These are phyloP conservation scores for Psammodynastes pulverulentus DNA, from an alignment of 2,113 vertebrate species.

Conservation along the genomic window DNA sequence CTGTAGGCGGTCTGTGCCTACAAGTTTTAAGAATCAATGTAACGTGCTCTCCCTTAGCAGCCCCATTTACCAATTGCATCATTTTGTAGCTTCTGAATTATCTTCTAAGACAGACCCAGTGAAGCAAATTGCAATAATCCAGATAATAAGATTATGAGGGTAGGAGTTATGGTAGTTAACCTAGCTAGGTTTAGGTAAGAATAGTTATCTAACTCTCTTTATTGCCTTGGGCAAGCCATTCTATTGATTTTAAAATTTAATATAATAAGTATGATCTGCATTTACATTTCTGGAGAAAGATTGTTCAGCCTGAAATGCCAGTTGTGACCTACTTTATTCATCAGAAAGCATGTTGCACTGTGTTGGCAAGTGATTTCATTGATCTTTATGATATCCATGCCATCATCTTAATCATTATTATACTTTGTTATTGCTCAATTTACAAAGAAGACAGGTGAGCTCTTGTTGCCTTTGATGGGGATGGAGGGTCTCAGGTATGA, in stretches of 20 bases:
- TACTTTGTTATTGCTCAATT: background rate
- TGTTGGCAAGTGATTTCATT: background rate
- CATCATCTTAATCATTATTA: background rate
- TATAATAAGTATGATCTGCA: background rate
- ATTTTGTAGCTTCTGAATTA: background rate
- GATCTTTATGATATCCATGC: background rate
- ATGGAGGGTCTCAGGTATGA: background rate
- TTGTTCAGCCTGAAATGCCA: background rate
- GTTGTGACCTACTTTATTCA: background rate
- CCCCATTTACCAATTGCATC: background rate
- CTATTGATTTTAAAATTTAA: background rate
- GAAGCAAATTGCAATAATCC: background rate
- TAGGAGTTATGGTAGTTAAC: background rate
- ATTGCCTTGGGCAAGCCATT: conserved; percentile 21
- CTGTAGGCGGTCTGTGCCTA: background rate
- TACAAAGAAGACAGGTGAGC: background rate
- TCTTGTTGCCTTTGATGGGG: background rate
- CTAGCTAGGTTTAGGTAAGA: background rate
- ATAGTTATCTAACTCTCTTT: background rate
- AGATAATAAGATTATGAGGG: background rate
- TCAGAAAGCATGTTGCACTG: background rate
- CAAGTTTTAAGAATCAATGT: background rate
- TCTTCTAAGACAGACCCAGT: background rate
- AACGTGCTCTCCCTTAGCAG: background rate
- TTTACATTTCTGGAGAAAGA: background rate